Conservation (phyloP, 2,888 invertebrate species). For the Tetragnatha montana region DNA sequence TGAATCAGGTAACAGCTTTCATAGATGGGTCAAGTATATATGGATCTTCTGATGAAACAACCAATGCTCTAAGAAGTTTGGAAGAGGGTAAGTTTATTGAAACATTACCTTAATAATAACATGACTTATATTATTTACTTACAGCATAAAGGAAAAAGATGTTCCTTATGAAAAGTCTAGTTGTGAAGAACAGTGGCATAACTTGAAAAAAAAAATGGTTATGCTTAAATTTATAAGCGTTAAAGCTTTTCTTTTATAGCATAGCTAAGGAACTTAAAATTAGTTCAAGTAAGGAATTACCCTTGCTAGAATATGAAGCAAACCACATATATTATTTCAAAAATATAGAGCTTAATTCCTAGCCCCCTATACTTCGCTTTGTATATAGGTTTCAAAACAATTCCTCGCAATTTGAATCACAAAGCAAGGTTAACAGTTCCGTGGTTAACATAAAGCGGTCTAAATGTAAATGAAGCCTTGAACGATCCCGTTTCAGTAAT, state of each 20-base stretch:
- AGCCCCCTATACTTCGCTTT: background rate
- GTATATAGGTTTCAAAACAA: background rate
- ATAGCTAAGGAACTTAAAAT: too few relatives aligned
- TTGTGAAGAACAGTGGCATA: too few relatives aligned
- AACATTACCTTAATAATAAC: background rate
- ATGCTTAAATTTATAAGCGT: too few relatives aligned
- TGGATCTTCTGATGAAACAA: constrained; percentile 68
- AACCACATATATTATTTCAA: too few relatives aligned
- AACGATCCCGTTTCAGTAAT: background rate
- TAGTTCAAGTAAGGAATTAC: too few relatives aligned
- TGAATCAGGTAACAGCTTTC: constrained; percentile 72
- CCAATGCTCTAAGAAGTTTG: constrained; percentile 66
- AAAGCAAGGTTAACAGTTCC: background rate
- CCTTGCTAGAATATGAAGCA: too few relatives aligned
- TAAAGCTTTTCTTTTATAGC: too few relatives aligned
- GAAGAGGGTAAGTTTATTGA: constrained; percentile 62
- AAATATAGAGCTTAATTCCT: too few relatives aligned
- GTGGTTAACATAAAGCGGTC: background rate
- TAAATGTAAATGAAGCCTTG: background rate
- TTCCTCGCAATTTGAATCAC: background rate
- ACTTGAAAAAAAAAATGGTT: too few relatives aligned
- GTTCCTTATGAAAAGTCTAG: too few relatives aligned
- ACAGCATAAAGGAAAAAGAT: too few relatives aligned
- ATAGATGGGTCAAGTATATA: constrained; percentile 71
- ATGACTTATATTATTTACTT: too few relatives aligned